A percentile compares a stretch with the other conserved stretches of the same genome.
Conservation (phyloP, 2,797 vertebrate species). For the Ptychadena robeensis region DNA sequence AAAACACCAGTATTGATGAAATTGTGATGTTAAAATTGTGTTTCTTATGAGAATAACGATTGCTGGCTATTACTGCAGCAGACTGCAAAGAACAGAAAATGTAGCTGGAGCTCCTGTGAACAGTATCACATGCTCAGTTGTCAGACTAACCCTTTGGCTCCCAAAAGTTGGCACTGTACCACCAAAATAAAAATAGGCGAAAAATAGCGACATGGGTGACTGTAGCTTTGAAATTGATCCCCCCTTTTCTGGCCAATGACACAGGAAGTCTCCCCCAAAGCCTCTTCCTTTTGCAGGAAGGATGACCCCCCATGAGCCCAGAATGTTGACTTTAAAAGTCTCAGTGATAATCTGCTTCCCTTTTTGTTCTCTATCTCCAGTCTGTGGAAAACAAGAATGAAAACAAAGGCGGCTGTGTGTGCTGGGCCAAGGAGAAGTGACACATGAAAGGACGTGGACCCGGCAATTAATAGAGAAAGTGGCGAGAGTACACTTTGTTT, state of each 20-base stretch:
- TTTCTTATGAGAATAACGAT: too few relatives aligned
- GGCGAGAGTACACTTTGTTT: neutral
- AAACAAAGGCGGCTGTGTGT: constrained; percentile 51
- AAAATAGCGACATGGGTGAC: constrained; percentile 28
- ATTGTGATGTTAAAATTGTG: too few relatives aligned
- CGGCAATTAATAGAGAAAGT: constrained; percentile 25
- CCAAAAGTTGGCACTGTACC: constrained; percentile 10
- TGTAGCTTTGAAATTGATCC: constrained; percentile 71
- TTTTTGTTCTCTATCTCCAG: constrained; percentile 50
- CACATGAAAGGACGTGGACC: constrained; percentile 43
- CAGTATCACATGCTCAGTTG: neutral
- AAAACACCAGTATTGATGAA: too few relatives aligned
- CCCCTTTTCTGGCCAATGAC: constrained; percentile 51
- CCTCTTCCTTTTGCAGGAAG: constrained; percentile 74
- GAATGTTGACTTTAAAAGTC: constrained; percentile 61
- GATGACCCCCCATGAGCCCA: constrained; percentile 70
- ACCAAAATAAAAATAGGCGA: neutral
- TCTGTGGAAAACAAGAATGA: constrained; percentile 41
- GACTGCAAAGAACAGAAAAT: neutral
- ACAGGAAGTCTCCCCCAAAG: constrained; percentile 68
- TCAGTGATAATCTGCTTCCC: constrained; percentile 67
- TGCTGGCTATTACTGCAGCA: neutral
- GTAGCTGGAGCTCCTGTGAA: neutral
- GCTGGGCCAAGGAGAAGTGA: constrained; percentile 52
- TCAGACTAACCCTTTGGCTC: constrained; percentile 11